phyloP scores from a whole-genome alignment of 2,113 vertebrate species.

The Buteo buteo region DNA sequence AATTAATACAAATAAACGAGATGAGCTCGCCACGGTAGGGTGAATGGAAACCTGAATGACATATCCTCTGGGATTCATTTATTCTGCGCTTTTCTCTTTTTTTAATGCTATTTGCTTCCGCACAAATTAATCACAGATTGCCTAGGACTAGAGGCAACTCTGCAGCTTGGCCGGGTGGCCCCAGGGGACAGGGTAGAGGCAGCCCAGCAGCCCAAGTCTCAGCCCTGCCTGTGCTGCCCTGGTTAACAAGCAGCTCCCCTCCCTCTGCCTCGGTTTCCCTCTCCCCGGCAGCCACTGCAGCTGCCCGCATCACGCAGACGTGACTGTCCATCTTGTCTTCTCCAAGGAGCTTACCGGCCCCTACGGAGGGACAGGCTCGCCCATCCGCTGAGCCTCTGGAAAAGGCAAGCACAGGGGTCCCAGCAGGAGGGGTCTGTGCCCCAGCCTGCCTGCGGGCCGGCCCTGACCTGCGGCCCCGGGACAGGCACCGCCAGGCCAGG shows the following conservation, averaged over 20 bases:
- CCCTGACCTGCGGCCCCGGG: background rate
- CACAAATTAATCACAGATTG: background rate
- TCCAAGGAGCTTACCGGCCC: background rate
- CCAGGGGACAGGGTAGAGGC: background rate
- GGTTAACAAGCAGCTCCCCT: background rate
- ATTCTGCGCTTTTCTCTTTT: background rate
- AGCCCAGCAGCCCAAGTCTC: background rate
- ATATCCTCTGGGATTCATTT: background rate
- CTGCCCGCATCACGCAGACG: background rate
- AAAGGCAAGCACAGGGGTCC: background rate
- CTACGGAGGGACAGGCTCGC: background rate
- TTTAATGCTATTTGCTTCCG: background rate
- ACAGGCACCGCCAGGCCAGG: background rate
- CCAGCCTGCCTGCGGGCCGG: background rate
- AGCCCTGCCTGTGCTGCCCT: background rate
- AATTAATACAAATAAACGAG: background rate
- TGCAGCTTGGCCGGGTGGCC: background rate
- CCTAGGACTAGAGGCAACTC: background rate
- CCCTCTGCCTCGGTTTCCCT: background rate
- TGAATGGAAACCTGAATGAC: background rate
- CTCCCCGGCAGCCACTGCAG: background rate
- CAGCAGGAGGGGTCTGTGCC: too few relatives aligned
- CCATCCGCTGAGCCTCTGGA: background rate
- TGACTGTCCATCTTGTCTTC: background rate
- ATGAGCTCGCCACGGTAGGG: background rate